A percentile compares a stretch with the other conserved stretches of the same genome.
Evolutionary conservation across 2,888 invertebrate species (phyloP).

Genomic region (Drosophila austrosaltans): DNA sequence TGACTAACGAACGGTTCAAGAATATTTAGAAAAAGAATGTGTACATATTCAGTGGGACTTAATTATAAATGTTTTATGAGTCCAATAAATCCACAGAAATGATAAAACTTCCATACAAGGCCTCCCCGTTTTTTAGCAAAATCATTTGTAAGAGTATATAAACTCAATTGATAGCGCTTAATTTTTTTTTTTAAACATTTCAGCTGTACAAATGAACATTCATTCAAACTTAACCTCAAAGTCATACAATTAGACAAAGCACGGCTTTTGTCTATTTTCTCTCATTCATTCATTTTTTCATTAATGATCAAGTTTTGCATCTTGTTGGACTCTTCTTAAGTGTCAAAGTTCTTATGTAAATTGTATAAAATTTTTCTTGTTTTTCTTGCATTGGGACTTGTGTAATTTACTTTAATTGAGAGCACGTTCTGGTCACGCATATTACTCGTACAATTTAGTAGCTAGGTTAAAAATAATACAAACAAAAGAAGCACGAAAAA

Average conservation of each 20-base stretch:
- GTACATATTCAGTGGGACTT: background rate
- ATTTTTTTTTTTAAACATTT: background rate
- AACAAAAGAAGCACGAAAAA: background rate
- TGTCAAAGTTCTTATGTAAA: slow-evolving; percentile 47
- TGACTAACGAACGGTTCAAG: background rate
- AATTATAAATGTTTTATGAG: background rate
- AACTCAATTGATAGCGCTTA: background rate
- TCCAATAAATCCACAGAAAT: background rate
- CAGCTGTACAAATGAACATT: background rate
- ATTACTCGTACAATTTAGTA: slow-evolving; percentile 22
- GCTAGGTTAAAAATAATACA: slow-evolving; percentile 22
- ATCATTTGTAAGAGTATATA: background rate
- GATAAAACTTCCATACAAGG: background rate
- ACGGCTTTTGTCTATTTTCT: slow-evolving; percentile 11
- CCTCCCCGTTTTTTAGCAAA: background rate
- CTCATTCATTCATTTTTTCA: slow-evolving; percentile 14
- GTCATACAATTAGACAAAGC: slow-evolving; percentile 36
- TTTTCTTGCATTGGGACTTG: slow-evolving; percentile 4
- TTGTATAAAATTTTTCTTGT: slow-evolving; percentile 37
- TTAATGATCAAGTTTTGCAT: slow-evolving; percentile 4
- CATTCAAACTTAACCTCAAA: slow-evolving; percentile 41
- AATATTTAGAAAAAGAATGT: background rate
- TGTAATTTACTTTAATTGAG: slow-evolving; percentile 44
- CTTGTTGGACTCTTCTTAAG: background rate
- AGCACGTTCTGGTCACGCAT: slow-evolving; percentile 36